Evolutionary conservation across 2,888 invertebrate genomes (phyloP).

Genomic region (Ormyrus labotus): DNA sequence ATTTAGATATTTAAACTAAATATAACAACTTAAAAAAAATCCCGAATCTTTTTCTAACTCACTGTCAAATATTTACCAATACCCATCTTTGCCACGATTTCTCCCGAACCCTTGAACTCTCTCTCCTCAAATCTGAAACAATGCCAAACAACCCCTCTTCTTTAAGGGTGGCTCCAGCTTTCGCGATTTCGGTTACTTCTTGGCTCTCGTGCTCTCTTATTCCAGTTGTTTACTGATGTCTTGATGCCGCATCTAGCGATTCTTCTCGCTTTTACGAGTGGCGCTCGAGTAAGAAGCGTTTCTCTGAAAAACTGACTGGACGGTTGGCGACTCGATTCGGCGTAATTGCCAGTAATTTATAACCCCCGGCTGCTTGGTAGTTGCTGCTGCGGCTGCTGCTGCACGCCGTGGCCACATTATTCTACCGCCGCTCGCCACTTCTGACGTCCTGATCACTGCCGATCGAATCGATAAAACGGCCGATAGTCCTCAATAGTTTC

Average conservation of each 20-base stretch:
- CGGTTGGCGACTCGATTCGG: no score
- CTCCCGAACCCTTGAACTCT: no score
- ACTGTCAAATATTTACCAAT: no score
- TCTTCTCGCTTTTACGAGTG: not conserved
- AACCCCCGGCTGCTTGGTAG: no score
- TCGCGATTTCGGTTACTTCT: conserved; percentile 62
- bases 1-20: no score
- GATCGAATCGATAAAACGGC: conserved; percentile 67
- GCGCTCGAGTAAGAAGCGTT: not conserved
- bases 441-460: conserved; percentile 64
- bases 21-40: no score
- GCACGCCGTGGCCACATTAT: not conserved
- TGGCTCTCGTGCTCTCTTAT: conserved; percentile 64
- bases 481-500: conserved; percentile 55
- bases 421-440: conserved; percentile 52
- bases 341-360: no score
- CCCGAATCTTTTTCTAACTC: no score
- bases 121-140: no score
- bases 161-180: not conserved
- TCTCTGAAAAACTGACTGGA: not conserved
- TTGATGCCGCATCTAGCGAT: conserved; percentile 15
- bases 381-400: not conserved
- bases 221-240: conserved; percentile 67
- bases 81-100: no score
- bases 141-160: no score